phyloP scores from a whole-genome alignment of 2,113 vertebrate species.

The Melierax canorus region DNA sequence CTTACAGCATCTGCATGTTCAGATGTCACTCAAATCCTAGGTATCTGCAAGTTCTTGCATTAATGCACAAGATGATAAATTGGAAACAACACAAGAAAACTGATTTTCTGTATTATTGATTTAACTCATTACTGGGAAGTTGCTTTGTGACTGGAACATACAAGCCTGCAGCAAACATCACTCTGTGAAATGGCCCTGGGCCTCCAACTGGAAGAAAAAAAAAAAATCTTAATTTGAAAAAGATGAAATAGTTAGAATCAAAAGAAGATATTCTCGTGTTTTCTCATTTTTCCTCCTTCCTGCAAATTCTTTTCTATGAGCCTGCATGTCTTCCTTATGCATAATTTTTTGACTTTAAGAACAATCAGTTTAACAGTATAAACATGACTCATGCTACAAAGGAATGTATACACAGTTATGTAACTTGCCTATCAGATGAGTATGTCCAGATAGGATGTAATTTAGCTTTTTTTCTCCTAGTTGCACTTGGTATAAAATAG shows the following conservation, averaged over 20 bases:
- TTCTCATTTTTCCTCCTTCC: neutral
- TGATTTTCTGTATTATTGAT: neutral
- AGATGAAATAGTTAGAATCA: neutral
- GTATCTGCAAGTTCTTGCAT: neutral
- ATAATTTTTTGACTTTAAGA: neutral
- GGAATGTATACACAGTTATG: neutral
- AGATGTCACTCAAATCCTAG: neutral
- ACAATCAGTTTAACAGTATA: neutral
- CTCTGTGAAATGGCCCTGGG: neutral
- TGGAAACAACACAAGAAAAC: neutral
- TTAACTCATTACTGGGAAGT: neutral
- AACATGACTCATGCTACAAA: neutral
- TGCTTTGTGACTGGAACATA: neutral
- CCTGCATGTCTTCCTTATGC: neutral
- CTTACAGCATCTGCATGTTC: neutral
- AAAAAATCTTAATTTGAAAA: neutral
- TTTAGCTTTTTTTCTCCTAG: neutral
- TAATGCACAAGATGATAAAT: neutral
- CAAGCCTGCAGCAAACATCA: neutral
- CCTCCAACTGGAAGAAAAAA: neutral
- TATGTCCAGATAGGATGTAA: neutral
- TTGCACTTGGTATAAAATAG: neutral
- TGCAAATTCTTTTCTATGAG: neutral
- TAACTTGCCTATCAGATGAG: neutral
- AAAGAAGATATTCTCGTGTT: neutral